Evolutionary conservation across 2,888 invertebrate genomes (phyloP), one percentile per base, ranked within the genome.

Genomic region (Ophion ellenae): DNA sequence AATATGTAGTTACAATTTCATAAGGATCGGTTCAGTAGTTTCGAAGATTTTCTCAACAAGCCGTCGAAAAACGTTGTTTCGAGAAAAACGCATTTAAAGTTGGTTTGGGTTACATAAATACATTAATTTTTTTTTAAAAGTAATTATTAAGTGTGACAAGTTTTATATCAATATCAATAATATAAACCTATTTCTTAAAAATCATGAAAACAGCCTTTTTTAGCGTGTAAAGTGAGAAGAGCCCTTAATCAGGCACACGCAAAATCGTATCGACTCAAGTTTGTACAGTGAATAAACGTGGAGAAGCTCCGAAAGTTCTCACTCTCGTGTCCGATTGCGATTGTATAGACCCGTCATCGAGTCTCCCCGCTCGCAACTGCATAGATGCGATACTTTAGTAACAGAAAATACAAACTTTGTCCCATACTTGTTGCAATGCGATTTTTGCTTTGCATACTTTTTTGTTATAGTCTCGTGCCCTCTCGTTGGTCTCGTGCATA

Each of bases 401-500:
- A 24, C 17, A 17, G 11, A 59, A 59, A 82, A 75, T 40, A 73
- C 70, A 85, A 85, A 85, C 71, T 83, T 85, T 78, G 70, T 40
- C 74, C 70, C 53, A 28, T 81, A 85, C 78, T 74, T 74, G 53
- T 45, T 76, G 28, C 63, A 71, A 45, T 59, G n/a, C 69, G 40
- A 61, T 32, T 63, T 47, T 66, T 57, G 28, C 45, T 11, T 79
- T 53, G 74, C 59, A 67, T 28, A 73, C 63, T 70, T 57, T 79
- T 83, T 79, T 79, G 80, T 73, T 71, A 63, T 77, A 40, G 75
- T 79, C 57, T 87, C 85, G 86, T 87, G 76, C 47, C 75, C 79
- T 88, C 70, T 83, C 73, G 61, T 53, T 78, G 81, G 82, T 53
- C 67, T 45, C 84, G 28, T 86, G 86, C 88, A 87, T 83, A 71